phyloP scores from a whole-genome alignment of 2,113 vertebrate species.

The Gallinago undulata region DNA sequence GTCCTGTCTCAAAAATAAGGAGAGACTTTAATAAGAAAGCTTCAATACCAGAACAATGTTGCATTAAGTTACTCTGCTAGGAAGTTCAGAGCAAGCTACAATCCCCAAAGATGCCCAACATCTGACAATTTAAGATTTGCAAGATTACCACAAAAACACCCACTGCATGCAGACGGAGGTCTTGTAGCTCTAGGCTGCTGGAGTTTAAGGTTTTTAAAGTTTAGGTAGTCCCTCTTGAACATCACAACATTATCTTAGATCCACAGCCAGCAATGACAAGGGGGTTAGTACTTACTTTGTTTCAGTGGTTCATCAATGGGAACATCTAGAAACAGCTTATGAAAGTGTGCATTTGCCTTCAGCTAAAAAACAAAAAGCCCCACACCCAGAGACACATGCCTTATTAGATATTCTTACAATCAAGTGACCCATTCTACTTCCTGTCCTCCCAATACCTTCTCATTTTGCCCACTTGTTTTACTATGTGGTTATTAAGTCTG shows the following conservation, averaged over 20 bases:
- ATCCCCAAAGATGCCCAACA: neutral
- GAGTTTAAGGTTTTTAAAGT: neutral
- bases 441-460: neutral
- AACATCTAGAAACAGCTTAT: slow-evolving; percentile 95
- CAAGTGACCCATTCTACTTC: neutral
- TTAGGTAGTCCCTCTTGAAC: neutral
- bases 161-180: neutral
- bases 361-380: slow-evolving; percentile 77
- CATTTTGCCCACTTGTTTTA: neutral
- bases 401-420: neutral
- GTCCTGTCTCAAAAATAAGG: neutral
- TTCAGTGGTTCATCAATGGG: slow-evolving; percentile 86
- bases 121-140: neutral
- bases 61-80: neutral
- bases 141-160: neutral
- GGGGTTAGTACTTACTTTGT: slow-evolving; percentile 85
- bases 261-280: neutral
- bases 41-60: neutral
- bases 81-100: neutral
- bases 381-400: neutral
- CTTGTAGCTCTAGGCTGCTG: neutral
- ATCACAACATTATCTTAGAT: neutral
- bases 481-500: neutral
- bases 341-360: slow-evolving; percentile 91
- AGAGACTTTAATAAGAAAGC: neutral